phyloP scores from a whole-genome alignment of 2,797 vertebrate species.

The Gadopsis bispinosus region DNA sequence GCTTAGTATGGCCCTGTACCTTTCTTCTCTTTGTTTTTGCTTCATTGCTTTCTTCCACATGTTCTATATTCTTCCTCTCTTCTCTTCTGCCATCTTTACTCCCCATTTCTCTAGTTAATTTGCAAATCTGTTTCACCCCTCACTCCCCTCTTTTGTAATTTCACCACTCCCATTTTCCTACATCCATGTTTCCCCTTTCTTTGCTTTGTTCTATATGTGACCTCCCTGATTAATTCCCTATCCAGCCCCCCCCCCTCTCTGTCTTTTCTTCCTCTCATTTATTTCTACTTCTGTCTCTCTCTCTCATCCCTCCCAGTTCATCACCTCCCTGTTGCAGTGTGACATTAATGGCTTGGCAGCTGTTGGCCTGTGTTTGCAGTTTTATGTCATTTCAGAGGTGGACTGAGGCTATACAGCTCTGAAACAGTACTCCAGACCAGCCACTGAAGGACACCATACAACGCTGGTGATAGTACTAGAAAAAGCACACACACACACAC shows the following conservation, averaged over 20 bases:
- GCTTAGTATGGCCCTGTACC: not conserved
- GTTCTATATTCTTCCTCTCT: not conserved
- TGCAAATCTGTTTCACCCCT: not conserved
- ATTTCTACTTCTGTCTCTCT: not conserved
- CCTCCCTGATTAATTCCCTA: not conserved
- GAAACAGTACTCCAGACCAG: conserved; percentile 29
- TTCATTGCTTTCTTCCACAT: not conserved
- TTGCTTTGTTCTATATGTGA: conserved; percentile 9
- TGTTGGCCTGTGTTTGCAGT: conserved; percentile 67
- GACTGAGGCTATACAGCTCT: conserved; percentile 21
- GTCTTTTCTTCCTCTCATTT: not conserved
- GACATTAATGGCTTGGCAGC: conserved; percentile 74
- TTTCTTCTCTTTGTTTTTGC: not conserved
- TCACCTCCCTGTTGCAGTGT: conserved; percentile 62
- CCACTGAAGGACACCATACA: conserved; percentile 22
- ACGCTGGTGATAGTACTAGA: conserved; percentile 2
- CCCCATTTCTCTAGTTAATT: not conserved
- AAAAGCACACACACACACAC: conserved; percentile 5
- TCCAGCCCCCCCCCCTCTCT: too few relatives aligned
- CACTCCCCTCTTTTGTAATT: conserved; percentile 1
- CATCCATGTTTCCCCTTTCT: not conserved
- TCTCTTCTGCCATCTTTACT: not conserved
- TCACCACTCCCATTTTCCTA: not conserved
- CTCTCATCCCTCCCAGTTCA: conserved; percentile 26
- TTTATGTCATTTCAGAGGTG: conserved; percentile 55